Percentiles rank a stretch among this genome's conserved stretches.
Evolutionary conservation across 1,140 invertebrate genomes (phyloP).

Genomic region (Saxidomus purpurata): DNA sequence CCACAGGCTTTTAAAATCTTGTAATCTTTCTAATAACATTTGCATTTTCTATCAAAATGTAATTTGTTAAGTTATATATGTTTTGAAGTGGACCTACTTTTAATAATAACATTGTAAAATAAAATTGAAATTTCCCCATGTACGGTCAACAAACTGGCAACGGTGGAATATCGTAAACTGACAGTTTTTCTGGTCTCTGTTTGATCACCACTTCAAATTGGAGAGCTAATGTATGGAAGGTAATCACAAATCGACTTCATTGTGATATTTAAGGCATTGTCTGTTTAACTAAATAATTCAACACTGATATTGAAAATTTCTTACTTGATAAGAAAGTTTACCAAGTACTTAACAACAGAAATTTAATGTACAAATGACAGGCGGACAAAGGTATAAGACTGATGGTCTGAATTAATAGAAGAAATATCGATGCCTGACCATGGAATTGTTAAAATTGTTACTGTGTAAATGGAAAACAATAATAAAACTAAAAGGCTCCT

Average conservation of each 20-base stretch:
- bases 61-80: neutral
- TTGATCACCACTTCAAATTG: neutral
- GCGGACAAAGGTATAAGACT: no score
- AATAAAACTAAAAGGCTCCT: no score
- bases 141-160: neutral
- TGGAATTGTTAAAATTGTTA: no score
- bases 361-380: no score
- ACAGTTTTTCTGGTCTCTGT: neutral
- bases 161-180: neutral
- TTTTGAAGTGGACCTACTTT: neutral
- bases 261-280: slow-evolving; percentile 6
- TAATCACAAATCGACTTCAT: neutral
- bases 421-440: no score
- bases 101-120: neutral
- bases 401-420: no score
- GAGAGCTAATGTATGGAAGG: neutral
- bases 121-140: neutral
- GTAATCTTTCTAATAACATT: neutral
- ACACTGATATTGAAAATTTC: neutral
- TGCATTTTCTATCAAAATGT: neutral
- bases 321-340: slow-evolving; percentile 1
- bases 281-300: neutral
- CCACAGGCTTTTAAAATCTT: neutral
- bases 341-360: neutral
- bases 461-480: no score